Evolutionary conservation across 2,113 vertebrate genomes (phyloP), one percentile per base, ranked within the genome.

Genomic region (Toxotes jaculatrix): DNA sequence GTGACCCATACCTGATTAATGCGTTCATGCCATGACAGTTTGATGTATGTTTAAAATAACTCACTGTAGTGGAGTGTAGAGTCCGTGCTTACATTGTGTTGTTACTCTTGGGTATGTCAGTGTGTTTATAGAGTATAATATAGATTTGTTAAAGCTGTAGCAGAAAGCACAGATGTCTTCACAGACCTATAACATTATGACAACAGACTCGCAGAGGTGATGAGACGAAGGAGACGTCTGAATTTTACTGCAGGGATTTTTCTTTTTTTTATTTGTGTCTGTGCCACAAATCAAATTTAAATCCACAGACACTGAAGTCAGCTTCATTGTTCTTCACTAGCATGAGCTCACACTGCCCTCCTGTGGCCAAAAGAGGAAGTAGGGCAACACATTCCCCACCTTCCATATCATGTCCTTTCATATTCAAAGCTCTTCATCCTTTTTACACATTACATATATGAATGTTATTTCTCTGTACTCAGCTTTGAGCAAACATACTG

Each of bases 301-400:
- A 55, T 13, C 32, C 8, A 2, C 74, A 64, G 4, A 7, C 7
- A 0, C 21, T 75, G 27, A 32, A 21, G 49, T 8, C n/a, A 11
- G n/a, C 10, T 4, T 4, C 8, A 55, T 5, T 55, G 49, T 63
- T 47, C 8, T 12, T 63, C 9, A 4, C 17, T 6, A 4, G 1
- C 3, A 0, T 12, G 42, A 43, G 71, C 64, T 7, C 19, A 82
- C 64, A 21, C 89, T 89, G 90, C 79, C 90, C 88, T 88, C 92
- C 69, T 38, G 85, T 91, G 92, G 91, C n/a, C 7, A 36, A 23
- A 34, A 27, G 7, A 19, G 63, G 60, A 69, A 84, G 19, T 16
- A 36, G 17, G 11, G 14, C 1, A 68, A 7, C 27, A 34, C 13
- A 1, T 42, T 55, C 27, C 23, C 12, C 14, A 32, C 27, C 36